These are phyloP conservation scores for Onchidella celtica DNA, from an alignment of 2,888 invertebrate genomes.

Conservation along the genomic window DNA sequence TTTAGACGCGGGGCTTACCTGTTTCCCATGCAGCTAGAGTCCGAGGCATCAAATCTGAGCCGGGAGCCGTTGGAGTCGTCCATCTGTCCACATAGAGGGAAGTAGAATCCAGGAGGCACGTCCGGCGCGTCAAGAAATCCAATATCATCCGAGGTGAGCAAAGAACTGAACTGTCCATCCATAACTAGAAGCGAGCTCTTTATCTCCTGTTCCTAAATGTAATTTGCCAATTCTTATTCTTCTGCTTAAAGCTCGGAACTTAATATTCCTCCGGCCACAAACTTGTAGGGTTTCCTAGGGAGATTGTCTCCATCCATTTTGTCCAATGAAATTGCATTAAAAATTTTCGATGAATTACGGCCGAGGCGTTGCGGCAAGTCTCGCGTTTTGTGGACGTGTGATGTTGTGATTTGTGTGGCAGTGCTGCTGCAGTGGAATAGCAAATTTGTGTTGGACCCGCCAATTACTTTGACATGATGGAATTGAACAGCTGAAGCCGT, in stretches of 20 bases:
- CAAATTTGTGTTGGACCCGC: background rate
- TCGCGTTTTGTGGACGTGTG: constrained; percentile 15
- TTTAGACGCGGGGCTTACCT: too few species aligned
- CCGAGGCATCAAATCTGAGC: constrained; percentile 17
- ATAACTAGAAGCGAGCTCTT: constrained; percentile 44
- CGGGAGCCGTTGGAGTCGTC: background rate
- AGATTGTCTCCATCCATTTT: constrained; percentile 43
- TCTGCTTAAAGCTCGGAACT: constrained; percentile 33
- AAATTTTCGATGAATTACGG: constrained; percentile 11
- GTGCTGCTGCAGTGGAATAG: too few species aligned
- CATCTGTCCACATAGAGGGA: constrained; percentile 30
- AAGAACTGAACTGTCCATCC: constrained; percentile 47
- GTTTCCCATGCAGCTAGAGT: constrained; percentile 2
- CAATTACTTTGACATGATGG: too few species aligned
- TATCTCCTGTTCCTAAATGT: constrained; percentile 43
- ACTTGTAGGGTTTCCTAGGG: constrained; percentile 39
- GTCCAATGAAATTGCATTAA: constrained; percentile 51
- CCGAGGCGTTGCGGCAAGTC: background rate
- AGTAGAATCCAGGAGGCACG: constrained; percentile 29
- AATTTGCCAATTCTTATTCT: constrained; percentile 47
- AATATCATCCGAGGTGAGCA: constrained; percentile 45
- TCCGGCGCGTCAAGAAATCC: constrained; percentile 44
- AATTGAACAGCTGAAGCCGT: too few species aligned
- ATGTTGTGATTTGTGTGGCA: background rate
- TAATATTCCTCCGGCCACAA: constrained; percentile 46